phyloP scores from a whole-genome alignment of 2,888 invertebrate species.

The Parochlus steinenii region DNA sequence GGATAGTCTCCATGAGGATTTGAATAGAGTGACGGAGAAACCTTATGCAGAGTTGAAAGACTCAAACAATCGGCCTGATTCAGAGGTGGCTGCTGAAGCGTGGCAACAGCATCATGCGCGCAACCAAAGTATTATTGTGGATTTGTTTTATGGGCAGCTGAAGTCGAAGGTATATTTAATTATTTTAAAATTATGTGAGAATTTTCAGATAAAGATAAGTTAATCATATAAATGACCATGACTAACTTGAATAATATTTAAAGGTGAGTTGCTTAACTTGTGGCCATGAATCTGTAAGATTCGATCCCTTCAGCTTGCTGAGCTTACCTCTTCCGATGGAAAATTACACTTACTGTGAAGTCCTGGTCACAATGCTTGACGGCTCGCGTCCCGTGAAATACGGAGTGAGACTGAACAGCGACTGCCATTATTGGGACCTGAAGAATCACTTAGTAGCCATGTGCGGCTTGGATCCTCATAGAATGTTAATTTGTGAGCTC shows the following conservation, averaged over 20 bases:
- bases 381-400: conserved; percentile 73
- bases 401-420: conserved; percentile 66
- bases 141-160: conserved; percentile 81
- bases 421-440: conserved; percentile 60
- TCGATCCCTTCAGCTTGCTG: conserved; percentile 84
- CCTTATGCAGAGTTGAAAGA: conserved; percentile 59
- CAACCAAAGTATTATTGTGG: conserved; percentile 76
- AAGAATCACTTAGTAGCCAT: conserved; percentile 51
- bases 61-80: conserved; percentile 61
- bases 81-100: conserved; percentile 51
- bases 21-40: conserved; percentile 59
- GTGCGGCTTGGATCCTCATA: conserved; percentile 40
- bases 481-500: conserved; percentile 56
- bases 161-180: conserved; percentile 56
- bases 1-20: conserved; percentile 82
- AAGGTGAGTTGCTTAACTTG: conserved; percentile 69
- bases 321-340: conserved; percentile 84
- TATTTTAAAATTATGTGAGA: too few relatives aligned
- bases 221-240: background rate
- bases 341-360: conserved; percentile 58
- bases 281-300: conserved; percentile 67
- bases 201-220: conserved; percentile 3
- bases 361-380: conserved; percentile 59
- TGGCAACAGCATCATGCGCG: conserved; percentile 70
- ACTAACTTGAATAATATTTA: too few relatives aligned